phyloP scores from a whole-genome alignment of 2,797 vertebrate genomes.

The Potorous gilbertii region DNA sequence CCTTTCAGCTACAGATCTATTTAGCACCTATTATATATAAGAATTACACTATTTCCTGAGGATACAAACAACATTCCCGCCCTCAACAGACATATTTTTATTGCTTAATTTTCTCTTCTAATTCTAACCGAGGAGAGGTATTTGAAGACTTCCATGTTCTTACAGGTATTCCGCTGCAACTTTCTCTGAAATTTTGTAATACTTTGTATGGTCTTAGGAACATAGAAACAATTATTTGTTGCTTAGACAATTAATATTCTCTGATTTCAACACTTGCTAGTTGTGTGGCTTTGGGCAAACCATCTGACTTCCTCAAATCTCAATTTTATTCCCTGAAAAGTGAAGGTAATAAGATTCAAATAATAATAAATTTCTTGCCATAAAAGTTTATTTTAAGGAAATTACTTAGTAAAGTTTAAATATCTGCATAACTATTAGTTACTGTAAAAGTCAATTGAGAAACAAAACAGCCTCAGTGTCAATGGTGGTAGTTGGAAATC shows the following conservation, averaged over 20 bases:
- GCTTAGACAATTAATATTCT: background rate
- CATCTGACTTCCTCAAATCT: background rate
- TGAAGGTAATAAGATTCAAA: background rate
- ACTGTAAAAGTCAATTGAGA: background rate
- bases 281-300: background rate
- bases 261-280: background rate
- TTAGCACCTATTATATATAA: background rate
- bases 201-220: background rate
- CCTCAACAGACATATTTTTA: background rate
- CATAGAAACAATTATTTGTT: background rate
- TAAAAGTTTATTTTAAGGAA: background rate
- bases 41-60: background rate
- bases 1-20: background rate
- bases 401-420: background rate
- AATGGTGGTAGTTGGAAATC: background rate
- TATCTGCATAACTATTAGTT: background rate
- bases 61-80: background rate
- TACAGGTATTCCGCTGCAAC: background rate
- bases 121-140: background rate
- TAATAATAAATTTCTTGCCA: background rate
- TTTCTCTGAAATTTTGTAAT: background rate
- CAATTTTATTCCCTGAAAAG: background rate
- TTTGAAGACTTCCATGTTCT: background rate
- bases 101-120: background rate
- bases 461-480: background rate